Evolutionary conservation across 2,888 invertebrate genomes (phyloP).

Genomic region (Petrophora chlorosata): DNA sequence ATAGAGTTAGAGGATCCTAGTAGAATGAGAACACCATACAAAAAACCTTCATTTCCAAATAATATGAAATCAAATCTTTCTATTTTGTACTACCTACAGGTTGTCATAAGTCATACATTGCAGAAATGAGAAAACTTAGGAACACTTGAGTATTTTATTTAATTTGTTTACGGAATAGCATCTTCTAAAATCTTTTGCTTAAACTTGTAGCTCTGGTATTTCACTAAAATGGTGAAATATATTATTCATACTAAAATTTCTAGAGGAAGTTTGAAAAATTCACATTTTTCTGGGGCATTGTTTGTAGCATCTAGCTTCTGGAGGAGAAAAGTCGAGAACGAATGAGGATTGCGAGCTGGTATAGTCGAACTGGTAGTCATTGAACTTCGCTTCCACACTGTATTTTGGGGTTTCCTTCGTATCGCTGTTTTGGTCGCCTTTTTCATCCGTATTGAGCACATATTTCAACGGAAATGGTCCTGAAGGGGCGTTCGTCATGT

Average conservation of each 20-base stretch:
- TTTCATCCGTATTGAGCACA: conserved; percentile 60
- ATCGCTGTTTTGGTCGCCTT: no score
- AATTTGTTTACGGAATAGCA: no score
- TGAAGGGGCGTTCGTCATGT: conserved; percentile 66
- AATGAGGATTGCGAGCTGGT: conserved; percentile 74
- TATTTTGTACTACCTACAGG: no score
- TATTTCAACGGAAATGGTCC: conserved; percentile 75
- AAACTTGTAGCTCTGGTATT: no score
- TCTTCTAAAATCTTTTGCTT: no score
- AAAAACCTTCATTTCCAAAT: no score
- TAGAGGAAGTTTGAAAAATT: no score
- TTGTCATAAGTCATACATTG: neutral
- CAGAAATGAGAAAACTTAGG: neutral
- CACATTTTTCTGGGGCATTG: conserved; percentile 56
- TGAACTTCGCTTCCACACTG: conserved; percentile 74
- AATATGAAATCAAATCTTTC: no score
- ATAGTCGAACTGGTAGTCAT: conserved; percentile 75
- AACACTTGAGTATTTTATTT: neutral
- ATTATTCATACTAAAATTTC: no score
- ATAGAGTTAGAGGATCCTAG: no score
- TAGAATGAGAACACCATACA: no score
- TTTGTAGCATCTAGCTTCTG: conserved; percentile 60
- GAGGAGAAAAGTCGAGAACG: conserved; percentile 72
- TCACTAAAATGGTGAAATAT: no score
- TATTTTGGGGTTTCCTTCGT: conserved; percentile 46